A percentile compares a stretch with the other conserved stretches of the same genome.
phyloP scores from a whole-genome alignment of 2,888 invertebrate species.

The Alitta virens region DNA sequence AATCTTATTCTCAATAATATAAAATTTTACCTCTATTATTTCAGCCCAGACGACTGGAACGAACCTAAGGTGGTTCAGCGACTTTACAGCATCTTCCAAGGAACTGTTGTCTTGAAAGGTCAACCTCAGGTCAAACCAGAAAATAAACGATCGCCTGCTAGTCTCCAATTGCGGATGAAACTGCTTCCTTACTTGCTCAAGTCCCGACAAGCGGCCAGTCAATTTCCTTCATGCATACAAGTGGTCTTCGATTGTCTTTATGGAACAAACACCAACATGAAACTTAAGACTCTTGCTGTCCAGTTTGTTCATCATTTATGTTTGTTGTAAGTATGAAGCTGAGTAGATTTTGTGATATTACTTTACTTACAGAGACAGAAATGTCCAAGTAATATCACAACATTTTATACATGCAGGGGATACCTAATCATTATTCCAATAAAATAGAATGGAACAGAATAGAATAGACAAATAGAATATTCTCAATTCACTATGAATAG shows the following conservation, averaged over 20 bases:
- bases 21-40: conserved; percentile 19
- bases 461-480: no score
- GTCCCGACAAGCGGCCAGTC: conserved; percentile 57
- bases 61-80: conserved; percentile 69
- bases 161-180: conserved; percentile 80
- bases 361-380: no score
- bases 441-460: no score
- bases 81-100: conserved; percentile 77
- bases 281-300: conserved; percentile 77
- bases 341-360: no score
- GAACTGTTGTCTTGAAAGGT: conserved; percentile 63
- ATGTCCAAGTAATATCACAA: no score
- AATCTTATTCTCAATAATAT: background rate
- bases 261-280: conserved; percentile 78
- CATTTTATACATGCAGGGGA: no score
- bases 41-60: conserved; percentile 76
- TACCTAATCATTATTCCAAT: no score
- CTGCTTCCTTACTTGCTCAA: conserved; percentile 77
- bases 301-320: conserved; percentile 80
- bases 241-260: conserved; percentile 85
- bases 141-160: conserved; percentile 74
- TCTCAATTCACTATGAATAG: no score
- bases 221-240: conserved; percentile 75
- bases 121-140: conserved; percentile 58
- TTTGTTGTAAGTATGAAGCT: conserved; percentile 71